Base-by-base conservation (phyloP, 2,797 vertebrate genomes). In the Gallinago stenura region DNA sequence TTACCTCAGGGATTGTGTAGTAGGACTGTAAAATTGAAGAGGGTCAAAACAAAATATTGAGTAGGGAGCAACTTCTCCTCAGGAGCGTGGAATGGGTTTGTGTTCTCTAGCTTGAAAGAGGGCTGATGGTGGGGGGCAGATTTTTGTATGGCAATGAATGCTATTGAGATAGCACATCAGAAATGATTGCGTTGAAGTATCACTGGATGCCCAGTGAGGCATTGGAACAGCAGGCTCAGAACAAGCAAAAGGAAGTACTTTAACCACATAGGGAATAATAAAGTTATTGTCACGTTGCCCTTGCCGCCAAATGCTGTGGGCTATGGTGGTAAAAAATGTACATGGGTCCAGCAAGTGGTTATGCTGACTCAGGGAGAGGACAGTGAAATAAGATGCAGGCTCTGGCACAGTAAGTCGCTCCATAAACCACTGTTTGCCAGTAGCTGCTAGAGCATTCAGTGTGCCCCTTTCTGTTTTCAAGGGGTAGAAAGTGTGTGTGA, bases 151-250 rank as follows among this genome's bases (percentile, higher is more conserved):
- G 56, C 37, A 33, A 0, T 22, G 62, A 53, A 5, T 28, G 37
- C 45, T 72, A 3, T 12, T 43, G 43, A 54, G n/a, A 9, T 33
- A 46, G 33, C 53, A 46, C 1, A 0, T 18, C 0, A 6, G 10
- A 57, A 80, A 18, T 35, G 0, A 22, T 18, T 68, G 77, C 31
- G 57, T 35, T n/a, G 12, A 57, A 28, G 41, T 70, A 18, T 31
- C 57, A 39, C 0, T 11, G 61, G 61, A 26, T 37, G 50, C 10
- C 15, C 25, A 9, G 20, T 16, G 61, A 64, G 58, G 37, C 35
- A 2, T 0, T 28, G 45, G 28, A 81, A 33, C 25, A 81, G 48
- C 73, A 75, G 22, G 15, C 33, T 93, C 51, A 22, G 37, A 57
- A 7, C 4, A 31, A 51, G 83, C 50, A 30, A 22, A 73, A 81